Evolutionary conservation across 2,888 invertebrate genomes (phyloP).

Genomic region (Troides oblongomaculatus): DNA sequence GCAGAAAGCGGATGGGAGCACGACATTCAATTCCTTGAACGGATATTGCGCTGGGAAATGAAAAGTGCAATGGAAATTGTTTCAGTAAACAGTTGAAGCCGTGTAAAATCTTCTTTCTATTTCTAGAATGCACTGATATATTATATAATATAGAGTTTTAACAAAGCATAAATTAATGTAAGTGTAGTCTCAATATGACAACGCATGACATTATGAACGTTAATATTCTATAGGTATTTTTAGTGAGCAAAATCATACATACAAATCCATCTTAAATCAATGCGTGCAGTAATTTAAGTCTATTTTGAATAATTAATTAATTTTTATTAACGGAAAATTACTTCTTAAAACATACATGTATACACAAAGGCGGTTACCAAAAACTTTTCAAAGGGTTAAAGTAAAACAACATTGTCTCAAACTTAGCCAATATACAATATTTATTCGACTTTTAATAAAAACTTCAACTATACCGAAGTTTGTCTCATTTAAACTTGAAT

Average conservation of each 20-base stretch:
- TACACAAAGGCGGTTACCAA: too few relatives aligned
- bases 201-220: too few relatives aligned
- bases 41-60: conserved; percentile 1
- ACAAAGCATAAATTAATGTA: too few relatives aligned
- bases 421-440: background rate
- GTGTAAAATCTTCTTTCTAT: background rate
- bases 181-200: too few relatives aligned
- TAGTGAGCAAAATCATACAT: too few relatives aligned
- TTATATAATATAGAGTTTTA: background rate
- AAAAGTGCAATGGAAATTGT: background rate
- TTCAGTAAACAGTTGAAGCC: background rate
- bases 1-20: background rate
- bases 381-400: too few relatives aligned
- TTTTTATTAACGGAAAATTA: too few relatives aligned
- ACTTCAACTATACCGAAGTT: background rate
- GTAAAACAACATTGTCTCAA: background rate
- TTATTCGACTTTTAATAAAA: background rate
- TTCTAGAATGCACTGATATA: background rate
- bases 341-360: too few relatives aligned
- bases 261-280: too few relatives aligned
- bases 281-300: too few relatives aligned
- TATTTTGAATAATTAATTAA: too few relatives aligned
- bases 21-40: background rate
- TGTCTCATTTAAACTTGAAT: background rate
- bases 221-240: too few relatives aligned